A percentile compares a stretch with the other conserved stretches of the same genome.
Conservation (phyloP, 2,888 invertebrate species). For the Rhagophthalmus giganteus region DNA sequence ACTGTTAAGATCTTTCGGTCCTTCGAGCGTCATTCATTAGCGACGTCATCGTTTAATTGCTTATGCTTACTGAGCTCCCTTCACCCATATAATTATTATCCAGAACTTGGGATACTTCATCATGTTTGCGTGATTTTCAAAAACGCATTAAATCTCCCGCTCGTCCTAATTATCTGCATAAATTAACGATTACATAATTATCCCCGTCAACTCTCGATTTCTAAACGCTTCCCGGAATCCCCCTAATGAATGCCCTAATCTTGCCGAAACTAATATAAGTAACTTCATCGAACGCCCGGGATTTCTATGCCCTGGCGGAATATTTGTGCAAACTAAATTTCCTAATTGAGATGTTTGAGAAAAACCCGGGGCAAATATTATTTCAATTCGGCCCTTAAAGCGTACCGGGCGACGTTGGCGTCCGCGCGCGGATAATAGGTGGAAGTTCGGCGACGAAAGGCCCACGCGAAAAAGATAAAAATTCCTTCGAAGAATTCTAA, state of each 20-base stretch:
- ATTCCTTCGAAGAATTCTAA: slow-evolving; percentile 17
- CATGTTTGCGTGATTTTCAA: no score
- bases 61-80: no score
- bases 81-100: no score
- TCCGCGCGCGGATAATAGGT: no score
- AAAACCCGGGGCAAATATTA: no score
- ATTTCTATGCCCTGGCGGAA: background rate
- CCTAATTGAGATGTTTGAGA: background rate
- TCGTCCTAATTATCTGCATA: background rate
- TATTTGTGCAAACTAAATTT: background rate
- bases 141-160: no score
- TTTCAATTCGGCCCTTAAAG: no score
- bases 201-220: background rate
- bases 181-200: background rate
- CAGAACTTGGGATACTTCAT: no score
- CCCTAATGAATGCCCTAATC: background rate
- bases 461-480: slow-evolving; percentile 5
- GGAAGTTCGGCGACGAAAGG: slow-evolving; percentile 8
- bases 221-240: background rate
- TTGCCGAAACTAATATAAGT: background rate
- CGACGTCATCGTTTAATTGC: background rate
- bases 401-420: no score
- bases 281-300: background rate
- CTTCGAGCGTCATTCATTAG: no score
- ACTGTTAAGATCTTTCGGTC: no score